Percentiles rank a stretch among this genome's conserved stretches.
These are phyloP conservation scores for Enteromius treurensis DNA, from an alignment of 2,797 vertebrate genomes.

Conservation along the genomic window DNA sequence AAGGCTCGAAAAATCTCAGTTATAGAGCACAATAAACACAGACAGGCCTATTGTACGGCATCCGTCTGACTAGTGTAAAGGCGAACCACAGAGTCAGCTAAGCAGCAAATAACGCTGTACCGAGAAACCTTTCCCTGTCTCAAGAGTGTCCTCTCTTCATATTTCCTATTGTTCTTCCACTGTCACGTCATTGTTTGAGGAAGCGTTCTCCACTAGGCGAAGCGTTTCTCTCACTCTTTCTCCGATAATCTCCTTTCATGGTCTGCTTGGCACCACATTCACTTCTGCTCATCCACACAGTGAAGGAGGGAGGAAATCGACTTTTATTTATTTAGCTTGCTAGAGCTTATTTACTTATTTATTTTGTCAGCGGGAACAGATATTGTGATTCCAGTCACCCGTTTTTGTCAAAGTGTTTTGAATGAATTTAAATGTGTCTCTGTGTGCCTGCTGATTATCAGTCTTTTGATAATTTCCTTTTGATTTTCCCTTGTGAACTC, in stretches of 20 bases:
- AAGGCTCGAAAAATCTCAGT: background rate
- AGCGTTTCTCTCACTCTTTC: slow-evolving; percentile 49
- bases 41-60: background rate
- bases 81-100: background rate
- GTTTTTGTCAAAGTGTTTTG: slow-evolving; percentile 30
- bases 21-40: slow-evolving; percentile 18
- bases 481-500: slow-evolving; percentile 43
- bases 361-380: slow-evolving; percentile 39
- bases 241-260: slow-evolving; percentile 63
- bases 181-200: slow-evolving; percentile 55
- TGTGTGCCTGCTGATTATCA: slow-evolving; percentile 53
- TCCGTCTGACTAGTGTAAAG: slow-evolving; percentile 8
- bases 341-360: slow-evolving; percentile 57
- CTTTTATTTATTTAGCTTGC: slow-evolving; percentile 56
- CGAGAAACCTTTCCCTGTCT: slow-evolving; percentile 25
- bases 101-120: slow-evolving; percentile 18
- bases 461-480: slow-evolving; percentile 53
- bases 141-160: slow-evolving; percentile 37
- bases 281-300: slow-evolving; percentile 52
- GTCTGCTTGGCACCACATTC: slow-evolving; percentile 53
- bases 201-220: slow-evolving; percentile 51
- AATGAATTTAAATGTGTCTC: slow-evolving; percentile 52
- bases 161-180: slow-evolving; percentile 42
- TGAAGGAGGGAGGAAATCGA: slow-evolving; percentile 47
- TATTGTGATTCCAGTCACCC: slow-evolving; percentile 55